phyloP scores from a whole-genome alignment of 1,140 invertebrate species.

The Telenomus remus region DNA sequence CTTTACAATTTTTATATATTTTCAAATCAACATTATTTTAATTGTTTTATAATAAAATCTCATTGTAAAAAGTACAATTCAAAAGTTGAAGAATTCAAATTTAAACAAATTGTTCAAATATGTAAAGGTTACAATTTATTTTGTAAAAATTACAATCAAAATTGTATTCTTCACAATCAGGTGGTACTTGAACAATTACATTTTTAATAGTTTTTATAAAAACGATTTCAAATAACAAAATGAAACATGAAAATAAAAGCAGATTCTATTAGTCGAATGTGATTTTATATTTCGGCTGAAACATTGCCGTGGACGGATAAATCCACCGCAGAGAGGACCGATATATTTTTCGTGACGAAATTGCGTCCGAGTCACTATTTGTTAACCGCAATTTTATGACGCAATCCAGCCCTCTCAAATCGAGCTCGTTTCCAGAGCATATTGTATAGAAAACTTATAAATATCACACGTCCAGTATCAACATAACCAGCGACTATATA shows the following conservation, averaged over 20 bases:
- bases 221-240: no score
- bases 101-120: no score
- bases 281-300: conserved; percentile 53
- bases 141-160: no score
- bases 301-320: conserved; percentile 47
- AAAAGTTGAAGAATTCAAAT: no score
- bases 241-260: conserved; percentile 36
- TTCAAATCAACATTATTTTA: no score
- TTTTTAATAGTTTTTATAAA: no score
- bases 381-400: conserved; percentile 56
- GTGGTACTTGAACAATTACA: no score
- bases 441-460: conserved; percentile 5
- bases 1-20: no score
- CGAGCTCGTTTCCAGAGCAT: conserved; percentile 32
- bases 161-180: no score
- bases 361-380: conserved; percentile 50
- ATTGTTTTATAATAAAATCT: no score
- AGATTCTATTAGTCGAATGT: conserved; percentile 48
- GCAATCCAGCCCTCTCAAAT: conserved; percentile 39
- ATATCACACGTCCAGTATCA: conserved; percentile 38
- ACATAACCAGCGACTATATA: conserved; percentile 36
- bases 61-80: no score
- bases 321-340: conserved; percentile 33
- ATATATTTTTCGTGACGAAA: conserved; percentile 51
- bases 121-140: no score